Evolutionary conservation across 1,140 invertebrate species (phyloP).

Genomic region (Lepidostoma basale): DNA sequence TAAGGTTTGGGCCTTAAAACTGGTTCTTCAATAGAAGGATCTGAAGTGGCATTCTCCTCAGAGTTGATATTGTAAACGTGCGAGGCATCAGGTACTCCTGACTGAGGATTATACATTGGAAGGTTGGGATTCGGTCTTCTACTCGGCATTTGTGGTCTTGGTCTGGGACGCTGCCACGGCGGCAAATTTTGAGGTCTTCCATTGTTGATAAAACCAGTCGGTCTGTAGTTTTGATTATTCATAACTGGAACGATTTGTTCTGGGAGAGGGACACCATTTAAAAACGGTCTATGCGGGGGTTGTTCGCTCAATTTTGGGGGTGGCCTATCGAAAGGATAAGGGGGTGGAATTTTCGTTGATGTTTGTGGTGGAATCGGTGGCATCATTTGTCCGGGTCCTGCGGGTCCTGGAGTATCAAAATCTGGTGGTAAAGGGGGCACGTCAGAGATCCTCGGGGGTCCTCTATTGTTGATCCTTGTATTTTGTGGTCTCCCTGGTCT

Average conservation of each 20-base stretch:
- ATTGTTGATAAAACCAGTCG: constrained; percentile 52
- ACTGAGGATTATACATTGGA: constrained; percentile 56
- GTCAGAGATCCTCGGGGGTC: constrained; percentile 81
- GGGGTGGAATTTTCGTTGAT: constrained; percentile 63
- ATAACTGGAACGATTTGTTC: constrained; percentile 72
- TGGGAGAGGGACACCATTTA: constrained; percentile 73
- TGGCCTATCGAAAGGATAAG: constrained; percentile 74
- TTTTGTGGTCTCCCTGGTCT: constrained; percentile 64
- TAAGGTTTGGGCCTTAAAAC: constrained; percentile 19
- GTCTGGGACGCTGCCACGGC: constrained; percentile 66
- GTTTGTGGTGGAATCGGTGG: constrained; percentile 57
- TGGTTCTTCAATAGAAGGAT: constrained; percentile 40
- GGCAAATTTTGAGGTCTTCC: constrained; percentile 60
- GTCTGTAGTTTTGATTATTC: constrained; percentile 54
- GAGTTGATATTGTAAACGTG: not conserved
- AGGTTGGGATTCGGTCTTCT: constrained; percentile 57
- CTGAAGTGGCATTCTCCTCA: constrained; percentile 23
- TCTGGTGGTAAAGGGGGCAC: constrained; percentile 71
- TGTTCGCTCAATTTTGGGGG: constrained; percentile 23
- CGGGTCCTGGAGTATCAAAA: constrained; percentile 67
- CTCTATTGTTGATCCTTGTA: constrained; percentile 85
- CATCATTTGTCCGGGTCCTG: constrained; percentile 46
- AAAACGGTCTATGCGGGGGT: constrained; percentile 62
- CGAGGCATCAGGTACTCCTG: constrained; percentile 17
- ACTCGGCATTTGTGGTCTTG: constrained; percentile 52